Evolutionary conservation across 2,888 invertebrate genomes (phyloP), one percentile per base, ranked within the genome.

Genomic region (Callyntrura guangdongensis): DNA sequence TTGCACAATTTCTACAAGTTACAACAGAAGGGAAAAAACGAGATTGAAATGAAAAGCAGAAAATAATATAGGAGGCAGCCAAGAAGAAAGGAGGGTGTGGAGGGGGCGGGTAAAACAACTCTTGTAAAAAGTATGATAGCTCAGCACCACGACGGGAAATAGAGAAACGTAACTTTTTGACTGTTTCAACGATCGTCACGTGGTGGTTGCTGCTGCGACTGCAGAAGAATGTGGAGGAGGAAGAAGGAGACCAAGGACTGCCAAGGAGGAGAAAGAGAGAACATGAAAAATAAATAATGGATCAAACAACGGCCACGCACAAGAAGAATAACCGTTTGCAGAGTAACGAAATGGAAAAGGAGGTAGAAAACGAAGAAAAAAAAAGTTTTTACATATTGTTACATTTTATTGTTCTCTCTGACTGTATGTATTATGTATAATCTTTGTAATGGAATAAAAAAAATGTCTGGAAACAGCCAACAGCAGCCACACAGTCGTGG

Each of bases 231-330:
- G 36, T 11, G 64, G 12, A 25, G 6, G 2, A 14, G n/a, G 20
- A 47, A 45, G 4, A 22, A 67, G 27, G 11, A 47, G 74, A n/a
- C 74, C 47, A 56, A 36, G 69, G n/a, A 79, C 25, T 2, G 27
- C 11, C 1, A 3, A 53, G 56, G 27, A 74, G 74, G 47, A 45
- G 22, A 8, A 36, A n/a, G n/a, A 17, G 69, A 6, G 49, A 83
- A 83, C 25, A 49, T n/a, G 84, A 14, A 25, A 69, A 84, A 84
- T 84, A 84, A 84, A 84, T 84, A 84, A 84, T 84, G 69, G 84
- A 84, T 84, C 84, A 84, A 84, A 84, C 84, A 14, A 36, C 36
- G 36, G 36, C 36, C 36, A 36, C 6, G 27, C 45, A 84, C 53
- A 45, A 45, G 45, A 45, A 45, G 45, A 27, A 25, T n/a, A 69